A percentile compares a stretch with the other conserved stretches of the same genome.
Evolutionary conservation across 92 coral and sea anemone genomes (phyloP).

Genomic region (Parazoanthus swiftii): DNA sequence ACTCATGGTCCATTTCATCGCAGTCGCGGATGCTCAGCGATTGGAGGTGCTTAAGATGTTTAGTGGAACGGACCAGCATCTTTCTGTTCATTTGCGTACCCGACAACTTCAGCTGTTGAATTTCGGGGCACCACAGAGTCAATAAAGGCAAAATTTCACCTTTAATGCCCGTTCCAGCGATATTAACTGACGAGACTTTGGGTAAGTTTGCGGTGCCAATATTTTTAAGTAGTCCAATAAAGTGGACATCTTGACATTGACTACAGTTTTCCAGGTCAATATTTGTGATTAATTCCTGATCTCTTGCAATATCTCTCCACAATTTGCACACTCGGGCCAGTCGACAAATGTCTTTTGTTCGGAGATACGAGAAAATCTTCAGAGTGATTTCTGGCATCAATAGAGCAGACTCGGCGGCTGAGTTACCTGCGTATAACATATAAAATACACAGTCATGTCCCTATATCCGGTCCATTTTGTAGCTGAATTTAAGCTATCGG

Average conservation of each 20-base stretch:
- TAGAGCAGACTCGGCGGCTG: background rate
- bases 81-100: slow-evolving; percentile 32
- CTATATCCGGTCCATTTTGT: background rate
- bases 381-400: slow-evolving; percentile 33
- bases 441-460: too few relatives aligned
- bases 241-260: slow-evolving; percentile 24
- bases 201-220: slow-evolving; percentile 25
- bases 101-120: slow-evolving; percentile 29
- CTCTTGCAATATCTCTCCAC: slow-evolving; percentile 40
- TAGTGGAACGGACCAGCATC: slow-evolving; percentile 32
- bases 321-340: slow-evolving; percentile 37
- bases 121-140: slow-evolving; percentile 40
- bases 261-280: slow-evolving; percentile 35
- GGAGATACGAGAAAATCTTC: slow-evolving; percentile 24
- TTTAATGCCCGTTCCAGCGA: slow-evolving; percentile 42
- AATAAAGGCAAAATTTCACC: slow-evolving; percentile 37
- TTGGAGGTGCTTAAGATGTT: slow-evolving; percentile 30
- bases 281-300: slow-evolving; percentile 38
- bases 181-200: slow-evolving; percentile 30
- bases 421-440: background rate
- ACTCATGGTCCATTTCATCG: slow-evolving; percentile 34
- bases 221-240: slow-evolving; percentile 32
- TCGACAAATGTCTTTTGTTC: slow-evolving; percentile 39
- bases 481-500: background rate
- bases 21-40: slow-evolving; percentile 38